Evolutionary conservation across 2,797 vertebrate genomes (phyloP), one percentile per base, ranked within the genome.

Genomic region (Poecile montanus): DNA sequence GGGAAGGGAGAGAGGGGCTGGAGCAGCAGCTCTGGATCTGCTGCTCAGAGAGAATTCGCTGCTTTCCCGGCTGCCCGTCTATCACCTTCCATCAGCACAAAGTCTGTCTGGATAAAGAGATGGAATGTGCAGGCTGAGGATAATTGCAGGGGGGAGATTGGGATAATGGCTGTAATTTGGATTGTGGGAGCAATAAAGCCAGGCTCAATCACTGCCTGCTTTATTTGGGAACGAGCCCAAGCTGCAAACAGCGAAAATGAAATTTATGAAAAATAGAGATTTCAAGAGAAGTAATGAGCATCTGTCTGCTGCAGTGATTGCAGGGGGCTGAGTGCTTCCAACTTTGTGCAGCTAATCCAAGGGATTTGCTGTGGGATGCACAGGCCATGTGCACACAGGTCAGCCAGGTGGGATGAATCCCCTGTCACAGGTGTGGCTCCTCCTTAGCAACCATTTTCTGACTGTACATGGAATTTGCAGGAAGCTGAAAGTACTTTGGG

Each of bases 101-200:
- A 83, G 60, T 42, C 23, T 32, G 74, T 34, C 83, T 88, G 19
- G 32, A 83, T 92, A 72, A 91, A 91, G 89, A 93, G 92, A 56
- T 53, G 85, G 85, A 93, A 95, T 80, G 88, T 30, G 71, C 94
- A 80, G 71, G 65, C 77, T 78, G 80, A 78, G 88, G 61, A 89
- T 94, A 93, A 97, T 95, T 96, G 94, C 92, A 77, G 91, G 87
- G 93, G 94, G 82, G 72, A 85, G 94, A 92, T 91, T 85, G 92
- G 5, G 38, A 78, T 96, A 96, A 97, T 95, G 51, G 91, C 95
- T 91, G 91, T 93, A 76, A 96, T 97, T 95, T 96, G 94, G 91
- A 50, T 88, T 78, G 92, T 75, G 71, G 91, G 91, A 87, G 95
- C 92, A 92, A 92, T 96, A 96, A 96, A 93, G 60, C 65, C 84